A percentile compares a stretch with the other conserved stretches of the same genome.
These are phyloP conservation scores for Trissolcus japonicus DNA, from an alignment of 2,888 invertebrate species.

Conservation along the genomic window DNA sequence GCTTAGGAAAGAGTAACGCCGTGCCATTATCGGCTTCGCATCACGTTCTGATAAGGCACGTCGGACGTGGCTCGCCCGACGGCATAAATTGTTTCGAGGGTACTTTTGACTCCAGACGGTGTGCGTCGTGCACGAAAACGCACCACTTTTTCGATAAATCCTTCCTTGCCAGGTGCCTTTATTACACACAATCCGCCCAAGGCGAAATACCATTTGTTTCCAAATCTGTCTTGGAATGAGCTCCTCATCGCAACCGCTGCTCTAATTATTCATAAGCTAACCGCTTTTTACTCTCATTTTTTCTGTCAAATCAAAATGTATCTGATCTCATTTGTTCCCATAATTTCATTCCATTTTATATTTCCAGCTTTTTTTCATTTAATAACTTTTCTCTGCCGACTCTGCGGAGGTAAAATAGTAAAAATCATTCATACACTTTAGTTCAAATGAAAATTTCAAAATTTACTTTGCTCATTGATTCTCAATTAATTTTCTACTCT, in stretches of 20 bases:
- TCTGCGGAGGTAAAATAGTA: no score
- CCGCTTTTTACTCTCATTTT: conserved; percentile 4
- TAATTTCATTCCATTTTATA: no score
- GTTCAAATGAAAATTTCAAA: no score
- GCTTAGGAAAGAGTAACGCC: conserved; percentile 50
- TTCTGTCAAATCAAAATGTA: conserved; percentile 14
- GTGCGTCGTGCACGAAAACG: conserved; percentile 39
- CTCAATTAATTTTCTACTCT: no score
- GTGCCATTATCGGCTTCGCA: conserved; percentile 65
- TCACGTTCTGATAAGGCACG: conserved; percentile 70
- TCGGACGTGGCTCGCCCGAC: conserved; percentile 67
- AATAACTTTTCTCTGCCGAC: no score
- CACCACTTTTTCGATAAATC: conserved; percentile 50
- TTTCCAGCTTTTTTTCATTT: no score
- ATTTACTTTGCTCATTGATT: no score
- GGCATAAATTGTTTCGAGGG: conserved; percentile 72
- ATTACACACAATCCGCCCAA: conserved; percentile 28
- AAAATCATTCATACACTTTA: no score
- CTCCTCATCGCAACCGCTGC: conserved; percentile 4
- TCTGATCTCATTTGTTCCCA: conserved; percentile 6
- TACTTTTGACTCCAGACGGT: conserved; percentile 59
- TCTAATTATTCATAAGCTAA: conserved; percentile 44
- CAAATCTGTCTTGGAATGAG: conserved; percentile 29
- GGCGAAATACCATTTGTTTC: conserved; percentile 38
- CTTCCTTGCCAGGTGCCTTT: conserved; percentile 38